Evolutionary conservation across 2,113 vertebrate species (phyloP), one percentile per base, ranked within the genome.

Genomic region (Leucosticte australis): DNA sequence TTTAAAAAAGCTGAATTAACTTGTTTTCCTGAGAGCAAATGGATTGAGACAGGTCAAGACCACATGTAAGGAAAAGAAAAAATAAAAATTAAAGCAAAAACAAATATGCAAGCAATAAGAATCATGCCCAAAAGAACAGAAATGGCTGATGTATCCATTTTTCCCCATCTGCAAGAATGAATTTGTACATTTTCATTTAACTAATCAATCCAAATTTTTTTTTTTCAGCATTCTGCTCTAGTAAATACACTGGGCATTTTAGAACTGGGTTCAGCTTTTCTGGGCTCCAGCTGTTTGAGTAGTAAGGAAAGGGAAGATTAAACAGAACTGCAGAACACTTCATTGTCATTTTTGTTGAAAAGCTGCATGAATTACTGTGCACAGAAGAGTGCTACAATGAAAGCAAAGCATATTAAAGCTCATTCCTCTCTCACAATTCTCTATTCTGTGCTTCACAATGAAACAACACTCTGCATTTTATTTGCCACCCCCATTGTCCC

Each of bases 401-500:
- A 91, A 96, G 59, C 76, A 92, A 83, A 92, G 79, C 71, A 86
- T 67, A 91, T 80, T 73, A 85, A 63, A 83, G 69, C 92, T 86
- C 71, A 90, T 81, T 88, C 64, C 56, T 89, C 49, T 94, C 64
- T 92, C 80, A 94, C 75, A 95, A 69, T 86, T 92, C 82, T 83
- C 79, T 91, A 3, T 83, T 94, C 79, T 95, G 53, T 53, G 20
- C 50, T 75, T 67, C 78, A 94, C 77, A 95, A 85, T 90, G 68
- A 87, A 86, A 67, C 62, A 91, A 83, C 82, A 89, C 64, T 94
- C 84, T 78, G 63, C 9, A 1, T 89, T 92, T 94, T 83, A 85
- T 94, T 82, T 95, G 73, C 93, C 85, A 86, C 92, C 89, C 77
- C 88, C 82, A 84, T 89, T 91, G 70, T 83, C 44, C 90, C 70